phyloP scores from a whole-genome alignment of 2,797 vertebrate species.

The Lophura swinhoii region DNA sequence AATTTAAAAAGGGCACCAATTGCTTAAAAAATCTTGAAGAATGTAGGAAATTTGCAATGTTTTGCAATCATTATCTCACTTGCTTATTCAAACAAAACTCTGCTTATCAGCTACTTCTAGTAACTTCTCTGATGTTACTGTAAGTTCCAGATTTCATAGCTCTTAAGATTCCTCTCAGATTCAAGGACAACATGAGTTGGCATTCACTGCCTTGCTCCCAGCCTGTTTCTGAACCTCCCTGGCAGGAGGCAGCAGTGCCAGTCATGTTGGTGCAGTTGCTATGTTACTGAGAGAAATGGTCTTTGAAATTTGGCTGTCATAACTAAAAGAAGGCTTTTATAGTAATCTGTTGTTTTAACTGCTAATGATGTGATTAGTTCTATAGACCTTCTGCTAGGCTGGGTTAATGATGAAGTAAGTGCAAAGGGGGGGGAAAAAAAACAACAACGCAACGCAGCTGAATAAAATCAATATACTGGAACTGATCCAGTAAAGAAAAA shows the following conservation, averaged over 20 bases:
- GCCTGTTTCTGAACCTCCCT: accelerated
- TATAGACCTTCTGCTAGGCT: slow-evolving; percentile 55
- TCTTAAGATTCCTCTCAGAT: background rate
- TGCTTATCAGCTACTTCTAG: background rate
- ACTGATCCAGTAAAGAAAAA: background rate
- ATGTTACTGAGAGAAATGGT: background rate
- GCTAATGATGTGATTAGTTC: slow-evolving; percentile 53
- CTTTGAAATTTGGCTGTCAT: background rate
- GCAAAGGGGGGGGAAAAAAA: background rate
- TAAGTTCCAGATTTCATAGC: background rate
- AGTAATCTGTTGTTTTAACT: slow-evolving; percentile 45
- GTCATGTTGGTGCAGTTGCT: background rate
- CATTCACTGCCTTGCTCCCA: background rate
- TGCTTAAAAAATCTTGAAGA: too few species aligned
- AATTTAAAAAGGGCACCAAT: background rate
- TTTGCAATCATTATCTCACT: background rate
- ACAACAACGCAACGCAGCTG: background rate
- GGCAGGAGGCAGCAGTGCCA: background rate
- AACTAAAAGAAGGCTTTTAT: slow-evolving; percentile 5
- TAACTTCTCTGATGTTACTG: background rate
- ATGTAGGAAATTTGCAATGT: background rate
- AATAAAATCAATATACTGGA: slow-evolving; percentile 37
- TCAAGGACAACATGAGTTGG: accelerated
- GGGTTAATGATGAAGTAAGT: slow-evolving; percentile 48
- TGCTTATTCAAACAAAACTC: background rate